Base-by-base conservation (phyloP, 2,797 vertebrate genomes). In the Manis crassicaudata region DNA sequence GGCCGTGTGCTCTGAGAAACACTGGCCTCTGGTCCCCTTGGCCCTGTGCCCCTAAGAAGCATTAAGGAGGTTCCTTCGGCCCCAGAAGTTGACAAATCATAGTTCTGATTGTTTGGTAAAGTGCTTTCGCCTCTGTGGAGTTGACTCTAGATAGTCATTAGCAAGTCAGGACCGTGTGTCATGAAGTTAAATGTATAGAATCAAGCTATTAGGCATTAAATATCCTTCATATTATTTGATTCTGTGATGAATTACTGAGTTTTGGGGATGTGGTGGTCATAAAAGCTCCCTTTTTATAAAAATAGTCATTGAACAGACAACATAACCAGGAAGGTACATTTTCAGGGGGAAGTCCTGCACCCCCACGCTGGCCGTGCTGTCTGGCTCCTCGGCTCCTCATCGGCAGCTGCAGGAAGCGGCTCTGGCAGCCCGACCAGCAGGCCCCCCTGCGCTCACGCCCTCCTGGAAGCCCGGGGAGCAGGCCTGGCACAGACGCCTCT, bases 331-430 rank as follows among this genome's bases (percentile, higher is more conserved):
- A 82, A 35, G 27, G 7, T 70, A 16, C 6, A 2, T 62, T 92
- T 63, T 54, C 27, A 73, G 25, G n/a, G 37, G 54, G 29, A 60
- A 16, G 29, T 40, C 14, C 0, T 20, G 2, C 37, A 9, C 27
- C 43, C 18, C 25, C 1, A 21, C 25, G 3, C 52, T 0, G 2
- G 62, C 62, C 10, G 6, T n/a, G 13, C n/a, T 43, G 0, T 46
- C 35, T 7, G 7, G 3, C n/a, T 27, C 5, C 43, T 67, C 17
- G 7, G 3, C n/a, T 32, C 4, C 43, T 67, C 17, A 1, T 29
- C 2, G n/a, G 60, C 14, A 14, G 81, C 40, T 3, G 2, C 63
- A 37, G 40, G 40, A 20, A 29, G n/a, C 32, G 1, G 7, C 63
- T 18, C 14, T 20, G 58, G 76, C 56, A 1, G 3, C 3, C 12